Conservation (phyloP, 2,113 vertebrate genomes). For the Cynoglossus semilaevis region DNA sequence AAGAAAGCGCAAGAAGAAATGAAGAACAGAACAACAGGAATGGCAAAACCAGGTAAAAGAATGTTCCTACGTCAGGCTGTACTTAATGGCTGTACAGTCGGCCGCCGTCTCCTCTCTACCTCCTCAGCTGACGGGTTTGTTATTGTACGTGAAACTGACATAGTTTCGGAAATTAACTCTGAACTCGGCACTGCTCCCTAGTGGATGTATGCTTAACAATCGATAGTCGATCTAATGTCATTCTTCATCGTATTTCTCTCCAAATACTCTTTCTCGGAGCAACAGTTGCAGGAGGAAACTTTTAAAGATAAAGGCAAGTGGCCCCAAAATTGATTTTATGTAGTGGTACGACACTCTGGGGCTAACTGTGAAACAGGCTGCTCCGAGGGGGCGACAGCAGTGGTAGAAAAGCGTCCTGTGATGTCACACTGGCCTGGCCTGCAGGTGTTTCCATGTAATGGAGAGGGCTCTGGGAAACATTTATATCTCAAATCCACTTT, state of each 20-base stretch:
- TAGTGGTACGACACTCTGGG: constrained; percentile 5
- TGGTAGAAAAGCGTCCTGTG: constrained; percentile 36
- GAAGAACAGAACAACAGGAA: too few relatives aligned
- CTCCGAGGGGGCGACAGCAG: constrained; percentile 40
- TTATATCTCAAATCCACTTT: constrained; percentile 77
- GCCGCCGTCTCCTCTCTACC: too few relatives aligned
- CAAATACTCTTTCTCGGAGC: not conserved
- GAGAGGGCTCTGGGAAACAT: constrained; percentile 71
- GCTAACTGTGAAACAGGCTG: constrained; percentile 32
- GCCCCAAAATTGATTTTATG: not conserved
- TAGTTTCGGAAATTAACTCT: not conserved
- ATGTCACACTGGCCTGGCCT: constrained; percentile 43
- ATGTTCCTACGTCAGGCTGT: too few relatives aligned
- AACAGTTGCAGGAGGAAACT: not conserved
- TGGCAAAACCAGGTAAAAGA: too few relatives aligned
- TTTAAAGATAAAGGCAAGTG: constrained; percentile 14
- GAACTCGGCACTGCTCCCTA: too few relatives aligned
- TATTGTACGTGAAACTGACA: not conserved
- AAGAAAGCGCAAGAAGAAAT: too few relatives aligned
- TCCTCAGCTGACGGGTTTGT: too few relatives aligned
- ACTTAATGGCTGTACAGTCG: too few relatives aligned
- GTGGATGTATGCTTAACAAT: too few relatives aligned
- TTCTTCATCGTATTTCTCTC: too few relatives aligned
- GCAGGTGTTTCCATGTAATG: constrained; percentile 68
- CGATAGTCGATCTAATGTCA: too few relatives aligned